Conservation (phyloP, 2,888 invertebrate species). For the Pachycephus smyrnensis region DNA sequence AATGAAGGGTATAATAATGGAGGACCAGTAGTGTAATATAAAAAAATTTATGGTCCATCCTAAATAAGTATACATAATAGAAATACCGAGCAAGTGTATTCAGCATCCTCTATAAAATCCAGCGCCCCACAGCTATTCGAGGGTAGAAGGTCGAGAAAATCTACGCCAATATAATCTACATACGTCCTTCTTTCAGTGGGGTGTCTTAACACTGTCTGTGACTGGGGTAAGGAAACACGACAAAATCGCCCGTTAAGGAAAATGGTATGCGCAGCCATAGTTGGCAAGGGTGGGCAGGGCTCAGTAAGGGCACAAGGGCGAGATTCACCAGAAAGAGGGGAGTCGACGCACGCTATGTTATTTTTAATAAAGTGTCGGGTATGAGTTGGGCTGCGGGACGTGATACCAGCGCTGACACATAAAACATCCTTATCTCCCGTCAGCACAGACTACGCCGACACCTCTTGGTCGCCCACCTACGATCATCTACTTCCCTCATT, state of each 20-base stretch:
- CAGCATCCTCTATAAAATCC: neutral
- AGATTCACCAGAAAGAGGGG: conserved; percentile 20
- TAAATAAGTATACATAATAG: neutral
- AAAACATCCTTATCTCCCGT: conserved; percentile 54
- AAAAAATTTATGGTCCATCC: neutral
- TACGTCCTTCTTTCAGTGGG: neutral
- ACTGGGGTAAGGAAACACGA: conserved; percentile 10
- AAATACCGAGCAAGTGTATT: neutral
- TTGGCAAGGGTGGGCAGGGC: conserved; percentile 9
- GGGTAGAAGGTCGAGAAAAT: neutral
- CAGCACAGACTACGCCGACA: conserved; percentile 34
- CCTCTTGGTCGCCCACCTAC: conserved; percentile 25
- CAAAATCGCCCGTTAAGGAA: conserved; percentile 39
- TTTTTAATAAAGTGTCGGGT: conserved; percentile 50
- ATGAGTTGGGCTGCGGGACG: conserved; percentile 35
- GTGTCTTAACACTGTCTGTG: neutral
- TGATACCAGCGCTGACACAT: conserved; percentile 45
- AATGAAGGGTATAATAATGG: neutral
- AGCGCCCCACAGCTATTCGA: neutral
- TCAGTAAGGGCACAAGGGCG: conserved; percentile 1
- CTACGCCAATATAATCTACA: neutral
- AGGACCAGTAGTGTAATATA: neutral
- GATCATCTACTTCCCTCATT: conserved; percentile 35
- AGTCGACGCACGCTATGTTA: conserved; percentile 39
- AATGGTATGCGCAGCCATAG: conserved; percentile 39